Evolutionary conservation across 2,113 vertebrate species (phyloP), one percentile per base, ranked within the genome.

Genomic region (Gracilinanus agilis): DNA sequence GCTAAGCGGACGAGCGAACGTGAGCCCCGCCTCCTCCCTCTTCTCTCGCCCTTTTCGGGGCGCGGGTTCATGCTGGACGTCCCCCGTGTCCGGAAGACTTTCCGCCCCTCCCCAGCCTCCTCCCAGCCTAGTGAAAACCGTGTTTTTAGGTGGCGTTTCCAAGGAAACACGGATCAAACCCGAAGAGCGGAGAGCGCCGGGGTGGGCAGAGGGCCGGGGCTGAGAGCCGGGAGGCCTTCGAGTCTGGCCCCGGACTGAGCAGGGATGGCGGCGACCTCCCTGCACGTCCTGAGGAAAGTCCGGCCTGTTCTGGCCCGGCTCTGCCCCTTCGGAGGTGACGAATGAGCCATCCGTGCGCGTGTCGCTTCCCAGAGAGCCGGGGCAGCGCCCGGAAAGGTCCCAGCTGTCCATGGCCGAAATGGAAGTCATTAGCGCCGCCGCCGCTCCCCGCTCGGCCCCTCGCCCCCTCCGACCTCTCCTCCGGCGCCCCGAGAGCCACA

Each of bases 261-360:
- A 67, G 58, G 12, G 58, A 61, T 11, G 27, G 12, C 12, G 12
- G 11, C 23, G 13, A 16, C 61, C 61, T n/a, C n/a, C n/a, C n/a
- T n/a, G n/a, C n/a, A n/a, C n/a, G n/a, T n/a, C n/a, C n/a, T n/a
- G n/a, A n/a, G n/a, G n/a, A n/a, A n/a, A n/a, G n/a, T n/a, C n/a
- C 24, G 0, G 19, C 13, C 34, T 16, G 34, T 75, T 0, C 16
- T n/a, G 67, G 67, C 2, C 67, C 16, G 0, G 34, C 34, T 75
- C 67, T 19, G 67, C 19, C 67, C 40, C 40, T 53, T 34, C 83
- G 10, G 0, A 90, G 92, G 96, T 93, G 94, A 95, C 90, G 54
- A 97, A 98, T 96, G 97, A 98, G 95, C 95, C 54, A 95, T 88
- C 93, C 88, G 92, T 75, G 93, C 34, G 90, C 91, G 27, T 19